phyloP scores from a whole-genome alignment of 2,797 vertebrate species.

The Fistularia commersonii region DNA sequence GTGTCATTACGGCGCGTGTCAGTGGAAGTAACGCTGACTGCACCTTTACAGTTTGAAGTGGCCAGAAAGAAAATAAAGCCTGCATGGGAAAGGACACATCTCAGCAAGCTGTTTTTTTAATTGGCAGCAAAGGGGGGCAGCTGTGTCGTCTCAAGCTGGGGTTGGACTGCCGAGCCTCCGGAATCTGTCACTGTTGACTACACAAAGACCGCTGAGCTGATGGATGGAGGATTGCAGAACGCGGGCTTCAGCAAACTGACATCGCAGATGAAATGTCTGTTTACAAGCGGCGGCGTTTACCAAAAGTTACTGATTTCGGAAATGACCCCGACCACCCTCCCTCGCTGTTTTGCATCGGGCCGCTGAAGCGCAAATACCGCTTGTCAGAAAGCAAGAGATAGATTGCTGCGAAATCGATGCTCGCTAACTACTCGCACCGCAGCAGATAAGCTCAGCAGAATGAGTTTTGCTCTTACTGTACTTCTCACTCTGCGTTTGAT shows the following conservation, averaged over 20 bases:
- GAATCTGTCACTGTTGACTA: conserved; percentile 56
- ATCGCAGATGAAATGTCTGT: conserved; percentile 22
- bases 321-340: conserved; percentile 1
- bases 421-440: conserved; percentile 43
- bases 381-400: conserved; percentile 30
- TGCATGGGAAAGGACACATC: conserved; percentile 42
- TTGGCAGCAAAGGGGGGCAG: conserved; percentile 32
- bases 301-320: conserved; percentile 16
- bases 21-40: neutral
- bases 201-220: conserved; percentile 58
- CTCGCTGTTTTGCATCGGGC: conserved; percentile 11
- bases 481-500: conserved; percentile 63
- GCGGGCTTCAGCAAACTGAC: conserved; percentile 12
- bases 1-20: too few relatives aligned
- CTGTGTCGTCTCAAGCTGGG: conserved; percentile 52
- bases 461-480: conserved; percentile 53
- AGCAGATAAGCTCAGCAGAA: conserved; percentile 58
- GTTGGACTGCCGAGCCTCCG: conserved; percentile 41
- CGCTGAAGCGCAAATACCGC: conserved; percentile 12
- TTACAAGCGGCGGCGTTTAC: conserved; percentile 7
- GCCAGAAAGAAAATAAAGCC: conserved; percentile 1
- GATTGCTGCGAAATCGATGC: conserved; percentile 57
- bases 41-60: neutral
- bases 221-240: conserved; percentile 38
- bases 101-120: conserved; percentile 63